Evolutionary conservation across 2,888 invertebrate species (phyloP), one percentile per base, ranked within the genome.

Genomic region (Lutraria lutraria): DNA sequence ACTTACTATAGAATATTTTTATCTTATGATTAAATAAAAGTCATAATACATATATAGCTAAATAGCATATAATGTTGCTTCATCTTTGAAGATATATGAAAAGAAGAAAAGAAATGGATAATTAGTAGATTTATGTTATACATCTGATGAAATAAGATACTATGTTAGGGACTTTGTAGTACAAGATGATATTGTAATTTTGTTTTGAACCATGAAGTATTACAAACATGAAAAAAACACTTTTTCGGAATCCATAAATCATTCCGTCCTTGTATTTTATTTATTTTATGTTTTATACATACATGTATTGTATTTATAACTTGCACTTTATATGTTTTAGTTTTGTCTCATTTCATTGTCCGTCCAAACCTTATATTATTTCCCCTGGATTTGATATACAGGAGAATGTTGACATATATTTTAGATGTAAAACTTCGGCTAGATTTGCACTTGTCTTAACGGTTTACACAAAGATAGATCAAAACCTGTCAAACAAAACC

Each of bases 321-420:
- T 68, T 68, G n/a, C 25, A 68, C 25, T 68, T 25, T 21, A 19
- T n/a, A n/a, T 16, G 19, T 60, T 60, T 68, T 68, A 25, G 63
- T 68, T 68, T 68, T 25, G 63, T 76, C 76, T 76, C 76, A 34
- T 34, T 76, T 34, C 19, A 68, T 76, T 34, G 76, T 76, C 76
- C 76, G 76, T 76, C 76, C 76, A 76, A 76, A 76, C 31, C 76
- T 34, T 76, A 34, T 76, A 34, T 56, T 19, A 31, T 76, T 76
- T 76, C 76, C n/a, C 63, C 25, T 12, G 63, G 25, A 68, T 68
- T 68, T 25, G 10, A 25, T 68, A n/a, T 68, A 76, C 34, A 76
- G 19, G 1, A 25, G 34, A 31, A 34, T 76, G 29, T 76, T 3
- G 31, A 43, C 43, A 8, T 43, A 4, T 19, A 16, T 31, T 34